These are phyloP conservation scores for Aegithalos caudatus DNA, from an alignment of 2,113 vertebrate species.

Conservation along the genomic window DNA sequence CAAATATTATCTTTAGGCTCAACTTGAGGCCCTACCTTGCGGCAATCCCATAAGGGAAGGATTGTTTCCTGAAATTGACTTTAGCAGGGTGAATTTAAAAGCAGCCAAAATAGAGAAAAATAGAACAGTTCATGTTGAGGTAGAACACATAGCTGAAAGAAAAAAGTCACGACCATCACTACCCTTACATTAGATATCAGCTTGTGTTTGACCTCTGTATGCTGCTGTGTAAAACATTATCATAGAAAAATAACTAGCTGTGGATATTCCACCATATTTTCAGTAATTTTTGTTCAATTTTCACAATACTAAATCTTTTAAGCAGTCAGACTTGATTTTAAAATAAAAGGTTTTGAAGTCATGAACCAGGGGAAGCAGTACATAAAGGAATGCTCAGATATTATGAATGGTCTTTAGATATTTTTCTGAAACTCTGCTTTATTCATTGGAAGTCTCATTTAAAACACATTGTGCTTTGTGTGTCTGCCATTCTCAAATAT, in stretches of 20 bases:
- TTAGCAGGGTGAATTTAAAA: background rate
- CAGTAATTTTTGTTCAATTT: background rate
- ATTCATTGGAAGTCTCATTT: background rate
- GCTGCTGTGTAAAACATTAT: background rate
- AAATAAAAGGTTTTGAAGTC: background rate
- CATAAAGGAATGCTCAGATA: background rate
- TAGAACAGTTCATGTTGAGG: background rate
- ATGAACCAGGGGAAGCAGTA: background rate
- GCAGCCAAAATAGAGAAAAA: background rate
- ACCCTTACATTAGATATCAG: background rate
- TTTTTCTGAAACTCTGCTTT: background rate
- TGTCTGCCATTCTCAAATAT: background rate
- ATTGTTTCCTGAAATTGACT: background rate
- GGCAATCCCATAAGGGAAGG: background rate
- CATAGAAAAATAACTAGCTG: background rate
- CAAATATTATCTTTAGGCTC: slow-evolving; percentile 22
- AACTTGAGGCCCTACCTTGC: background rate
- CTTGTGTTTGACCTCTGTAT: background rate
- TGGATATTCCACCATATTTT: background rate
- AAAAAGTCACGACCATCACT: background rate
- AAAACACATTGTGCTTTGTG: background rate
- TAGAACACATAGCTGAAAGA: background rate
- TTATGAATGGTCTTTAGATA: background rate
- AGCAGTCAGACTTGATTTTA: background rate
- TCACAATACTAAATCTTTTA: background rate